Conservation (phyloP, 2,888 invertebrate genomes). For the Lasioglossum zephyrum region DNA sequence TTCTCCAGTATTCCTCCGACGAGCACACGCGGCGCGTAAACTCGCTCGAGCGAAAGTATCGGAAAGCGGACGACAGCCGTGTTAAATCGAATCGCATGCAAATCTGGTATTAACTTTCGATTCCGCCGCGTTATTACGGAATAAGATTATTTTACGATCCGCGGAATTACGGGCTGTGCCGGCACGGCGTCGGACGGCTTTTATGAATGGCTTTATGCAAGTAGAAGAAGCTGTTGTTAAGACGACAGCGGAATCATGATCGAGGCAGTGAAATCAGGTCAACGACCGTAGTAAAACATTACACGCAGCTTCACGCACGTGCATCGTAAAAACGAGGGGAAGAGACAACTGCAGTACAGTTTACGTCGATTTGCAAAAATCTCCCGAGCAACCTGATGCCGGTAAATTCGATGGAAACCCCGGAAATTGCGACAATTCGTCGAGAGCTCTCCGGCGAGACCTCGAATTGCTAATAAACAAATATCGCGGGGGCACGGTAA, state of each 20-base stretch:
- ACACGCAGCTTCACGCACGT: slow-evolving; percentile 64
- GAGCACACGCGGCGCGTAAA: not conserved
- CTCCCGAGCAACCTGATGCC: not conserved
- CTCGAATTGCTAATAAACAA: slow-evolving; percentile 15
- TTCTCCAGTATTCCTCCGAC: not conserved
- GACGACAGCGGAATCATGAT: slow-evolving; percentile 47
- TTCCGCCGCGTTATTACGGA: not conserved
- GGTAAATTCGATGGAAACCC: not conserved
- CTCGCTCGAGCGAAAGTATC: not conserved
- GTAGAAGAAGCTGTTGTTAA: slow-evolving; percentile 41
- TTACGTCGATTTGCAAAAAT: slow-evolving; percentile 76
- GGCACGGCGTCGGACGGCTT: slow-evolving; percentile 16
- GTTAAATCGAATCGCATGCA: slow-evolving; percentile 14
- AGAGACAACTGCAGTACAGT: slow-evolving; percentile 49
- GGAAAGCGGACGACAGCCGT: not conserved
- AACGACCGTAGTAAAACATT: slow-evolving; percentile 65
- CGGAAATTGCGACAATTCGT: not conserved
- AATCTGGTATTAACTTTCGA: slow-evolving; percentile 33
- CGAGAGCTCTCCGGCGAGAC: not conserved
- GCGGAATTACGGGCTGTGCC: slow-evolving; percentile 15
- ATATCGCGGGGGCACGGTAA: slow-evolving; percentile 7
- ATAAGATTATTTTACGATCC: slow-evolving; percentile 37
- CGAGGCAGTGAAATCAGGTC: slow-evolving; percentile 51
- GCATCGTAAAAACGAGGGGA: slow-evolving; percentile 46
- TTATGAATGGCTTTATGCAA: slow-evolving; percentile 46